Evolutionary conservation across 2,113 vertebrate genomes (phyloP).

Genomic region (Protobothrops flavoviridis): DNA sequence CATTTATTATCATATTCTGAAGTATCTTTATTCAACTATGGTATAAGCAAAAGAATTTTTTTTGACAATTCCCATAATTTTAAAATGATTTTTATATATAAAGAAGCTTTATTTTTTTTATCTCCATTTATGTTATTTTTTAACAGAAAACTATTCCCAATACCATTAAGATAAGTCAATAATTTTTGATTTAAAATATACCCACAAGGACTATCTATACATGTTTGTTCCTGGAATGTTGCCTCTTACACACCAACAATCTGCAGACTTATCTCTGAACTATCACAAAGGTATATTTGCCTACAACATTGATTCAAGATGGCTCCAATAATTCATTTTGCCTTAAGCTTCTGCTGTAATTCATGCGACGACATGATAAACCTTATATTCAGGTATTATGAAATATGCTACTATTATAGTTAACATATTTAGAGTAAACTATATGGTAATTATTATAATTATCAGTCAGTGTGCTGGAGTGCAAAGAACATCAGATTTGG

Average conservation of each 20-base stretch:
- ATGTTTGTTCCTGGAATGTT: background rate
- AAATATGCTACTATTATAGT: background rate
- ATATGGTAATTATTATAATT: background rate
- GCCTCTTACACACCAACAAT: background rate
- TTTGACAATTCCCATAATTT: conserved; percentile 62
- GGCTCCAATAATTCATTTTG: background rate
- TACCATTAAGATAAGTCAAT: background rate
- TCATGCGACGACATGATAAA: background rate
- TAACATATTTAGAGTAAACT: background rate
- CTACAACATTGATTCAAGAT: background rate
- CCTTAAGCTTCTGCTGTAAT: background rate
- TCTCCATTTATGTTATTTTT: conserved; percentile 40
- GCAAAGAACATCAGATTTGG: background rate
- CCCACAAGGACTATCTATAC: background rate
- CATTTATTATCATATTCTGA: conserved; percentile 68
- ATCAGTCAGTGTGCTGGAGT: background rate
- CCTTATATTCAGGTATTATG: background rate
- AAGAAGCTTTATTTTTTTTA: conserved; percentile 47
- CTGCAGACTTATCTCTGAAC: background rate
- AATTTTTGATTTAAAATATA: background rate
- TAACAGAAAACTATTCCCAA: conserved; percentile 18
- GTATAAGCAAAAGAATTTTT: conserved; percentile 60
- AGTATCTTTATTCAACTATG: conserved; percentile 70
- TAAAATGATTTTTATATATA: conserved; percentile 45
- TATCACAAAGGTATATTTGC: background rate